Evolutionary conservation across 2,797 vertebrate species (phyloP).

Genomic region (Acipenser transmontanus): DNA sequence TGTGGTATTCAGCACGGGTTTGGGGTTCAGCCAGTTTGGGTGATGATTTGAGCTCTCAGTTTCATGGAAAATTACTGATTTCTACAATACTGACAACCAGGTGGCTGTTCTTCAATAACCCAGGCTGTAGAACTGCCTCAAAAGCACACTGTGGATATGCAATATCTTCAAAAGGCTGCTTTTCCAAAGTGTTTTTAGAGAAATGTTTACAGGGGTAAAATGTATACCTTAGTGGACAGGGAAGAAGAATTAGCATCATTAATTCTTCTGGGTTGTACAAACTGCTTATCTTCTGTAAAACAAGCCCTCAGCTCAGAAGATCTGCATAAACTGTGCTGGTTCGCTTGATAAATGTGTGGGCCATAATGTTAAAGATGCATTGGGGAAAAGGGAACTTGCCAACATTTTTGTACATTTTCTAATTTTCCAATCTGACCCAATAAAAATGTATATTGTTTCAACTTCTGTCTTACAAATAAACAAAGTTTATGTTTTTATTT

Average conservation of each 20-base stretch:
- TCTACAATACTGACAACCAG: too few relatives aligned
- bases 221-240: constrained; percentile 28
- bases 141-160: too few relatives aligned
- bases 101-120: too few relatives aligned
- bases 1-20: too few relatives aligned
- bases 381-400: constrained; percentile 25
- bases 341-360: constrained; percentile 50
- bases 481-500: too few relatives aligned
- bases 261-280: constrained; percentile 40
- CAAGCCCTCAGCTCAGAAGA: constrained; percentile 44
- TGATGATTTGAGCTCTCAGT: too few relatives aligned
- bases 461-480: too few relatives aligned
- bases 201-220: constrained; percentile 14
- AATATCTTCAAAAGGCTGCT: background rate
- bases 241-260: constrained; percentile 51
- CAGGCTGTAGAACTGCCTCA: too few relatives aligned
- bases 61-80: too few relatives aligned
- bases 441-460: too few relatives aligned
- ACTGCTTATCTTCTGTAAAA: constrained; percentile 46
- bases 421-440: constrained; percentile 23
- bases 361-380: constrained; percentile 55
- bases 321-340: constrained; percentile 42
- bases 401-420: constrained; percentile 39
- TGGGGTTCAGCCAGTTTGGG: too few relatives aligned
- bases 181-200: background rate